Evolutionary conservation across 1,140 invertebrate species (phyloP).

Genomic region (Agrilus planipennis): DNA sequence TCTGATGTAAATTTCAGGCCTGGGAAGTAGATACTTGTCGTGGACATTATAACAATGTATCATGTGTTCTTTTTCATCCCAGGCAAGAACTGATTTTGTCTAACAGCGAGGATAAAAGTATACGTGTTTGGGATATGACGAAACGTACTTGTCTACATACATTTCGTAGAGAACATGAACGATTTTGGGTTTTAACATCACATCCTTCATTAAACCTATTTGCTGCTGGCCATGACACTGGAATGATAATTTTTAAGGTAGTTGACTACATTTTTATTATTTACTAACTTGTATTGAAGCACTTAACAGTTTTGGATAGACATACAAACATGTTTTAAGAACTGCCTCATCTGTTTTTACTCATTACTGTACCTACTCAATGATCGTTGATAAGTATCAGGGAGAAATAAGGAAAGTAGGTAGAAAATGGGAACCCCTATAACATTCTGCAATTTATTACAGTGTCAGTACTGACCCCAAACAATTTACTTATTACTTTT

Average conservation of each 20-base stretch:
- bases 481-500: too few relatives aligned
- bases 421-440: too few relatives aligned
- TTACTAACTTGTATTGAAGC: too few relatives aligned
- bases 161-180: slow-evolving; percentile 88
- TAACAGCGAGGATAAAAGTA: slow-evolving; percentile 97
- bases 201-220: slow-evolving; percentile 82
- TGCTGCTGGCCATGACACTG: slow-evolving; percentile 92
- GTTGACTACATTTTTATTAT: not conserved
- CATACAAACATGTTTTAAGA: too few relatives aligned
- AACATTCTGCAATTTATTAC: too few relatives aligned
- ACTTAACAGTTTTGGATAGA: too few relatives aligned
- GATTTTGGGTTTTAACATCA: slow-evolving; percentile 91
- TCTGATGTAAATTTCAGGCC: slow-evolving; percentile 46
- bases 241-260: slow-evolving; percentile 68
- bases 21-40: slow-evolving; percentile 99
- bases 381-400: too few relatives aligned
- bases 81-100: slow-evolving; percentile 93
- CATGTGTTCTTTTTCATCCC: slow-evolving; percentile 95
- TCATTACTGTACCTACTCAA: too few relatives aligned
- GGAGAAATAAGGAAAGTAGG: too few relatives aligned
- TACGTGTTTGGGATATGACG: slow-evolving; percentile 97
- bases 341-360: too few relatives aligned
- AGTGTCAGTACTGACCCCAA: too few relatives aligned
- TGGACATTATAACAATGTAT: slow-evolving; percentile 99
- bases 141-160: slow-evolving; percentile 95